These are phyloP conservation scores for Steinernema feltiae DNA, from an alignment of 1,140 invertebrate genomes.

Conservation along the genomic window DNA sequence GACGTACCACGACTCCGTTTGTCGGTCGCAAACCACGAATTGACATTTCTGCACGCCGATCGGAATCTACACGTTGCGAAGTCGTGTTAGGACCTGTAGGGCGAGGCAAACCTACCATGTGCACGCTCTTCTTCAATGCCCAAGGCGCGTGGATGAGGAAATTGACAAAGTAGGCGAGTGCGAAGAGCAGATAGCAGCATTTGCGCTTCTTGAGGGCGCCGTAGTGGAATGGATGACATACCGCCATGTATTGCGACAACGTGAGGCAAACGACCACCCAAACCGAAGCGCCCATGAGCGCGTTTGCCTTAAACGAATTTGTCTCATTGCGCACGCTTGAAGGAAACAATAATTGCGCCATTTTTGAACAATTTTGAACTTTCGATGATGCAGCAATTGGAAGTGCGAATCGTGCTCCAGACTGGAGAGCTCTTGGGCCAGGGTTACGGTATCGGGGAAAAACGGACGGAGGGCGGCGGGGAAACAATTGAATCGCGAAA, in stretches of 20 bases:
- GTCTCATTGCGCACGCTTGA: too few relatives aligned
- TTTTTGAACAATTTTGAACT: too few relatives aligned
- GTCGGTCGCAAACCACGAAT: constrained; percentile 46
- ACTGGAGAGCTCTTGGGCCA: background rate
- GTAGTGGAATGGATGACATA: constrained; percentile 39
- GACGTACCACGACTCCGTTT: constrained; percentile 44
- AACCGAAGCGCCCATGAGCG: constrained; percentile 54
- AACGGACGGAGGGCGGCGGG: background rate
- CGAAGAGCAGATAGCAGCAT: constrained; percentile 42
- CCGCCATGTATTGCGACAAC: constrained; percentile 56
- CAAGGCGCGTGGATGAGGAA: constrained; percentile 56
- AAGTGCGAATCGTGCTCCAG: background rate
- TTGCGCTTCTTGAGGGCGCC: constrained; percentile 29
- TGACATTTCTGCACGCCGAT: constrained; percentile 40
- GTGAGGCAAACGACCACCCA: constrained; percentile 58
- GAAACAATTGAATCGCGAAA: constrained; percentile 10
- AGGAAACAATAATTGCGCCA: too few relatives aligned
- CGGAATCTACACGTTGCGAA: constrained; percentile 33
- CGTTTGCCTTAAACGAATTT: constrained; percentile 50
- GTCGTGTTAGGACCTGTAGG: too few relatives aligned
- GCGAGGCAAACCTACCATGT: constrained; percentile 39
- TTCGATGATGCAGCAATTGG: background rate
- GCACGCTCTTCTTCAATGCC: constrained; percentile 52
- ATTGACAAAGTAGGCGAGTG: constrained; percentile 48
- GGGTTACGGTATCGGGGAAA: background rate